phyloP scores from a whole-genome alignment of 2,113 vertebrate genomes.

The Cheilinus undulatus region DNA sequence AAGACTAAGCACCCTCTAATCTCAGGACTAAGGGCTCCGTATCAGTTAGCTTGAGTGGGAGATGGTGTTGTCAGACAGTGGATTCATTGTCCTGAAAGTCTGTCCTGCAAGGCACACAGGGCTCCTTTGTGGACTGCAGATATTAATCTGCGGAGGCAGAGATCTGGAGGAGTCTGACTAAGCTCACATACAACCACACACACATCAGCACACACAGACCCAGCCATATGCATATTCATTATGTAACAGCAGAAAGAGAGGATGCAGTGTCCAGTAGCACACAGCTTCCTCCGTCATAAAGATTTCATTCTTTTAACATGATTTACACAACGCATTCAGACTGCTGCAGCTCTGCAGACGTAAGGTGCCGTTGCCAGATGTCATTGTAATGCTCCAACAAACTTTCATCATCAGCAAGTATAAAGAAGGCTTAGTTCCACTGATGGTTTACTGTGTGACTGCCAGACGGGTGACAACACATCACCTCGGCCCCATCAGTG shows the following conservation, averaged over 20 bases:
- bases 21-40: conserved; percentile 42
- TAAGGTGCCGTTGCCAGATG: conserved; percentile 52
- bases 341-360: conserved; percentile 28
- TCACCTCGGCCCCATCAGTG: conserved; percentile 34
- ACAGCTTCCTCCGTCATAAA: conserved; percentile 33
- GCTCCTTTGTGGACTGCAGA: conserved; percentile 76
- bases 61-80: conserved; percentile 72
- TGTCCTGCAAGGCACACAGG: conserved; percentile 74
- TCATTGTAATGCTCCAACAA: conserved; percentile 29
- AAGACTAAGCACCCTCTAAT: conserved; percentile 41
- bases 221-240: conserved; percentile 68
- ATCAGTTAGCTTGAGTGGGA: conserved; percentile 61
- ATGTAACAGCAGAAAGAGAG: conserved; percentile 61
- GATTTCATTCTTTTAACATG: conserved; percentile 50
- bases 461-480: conserved; percentile 35
- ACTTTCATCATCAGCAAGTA: conserved; percentile 50
- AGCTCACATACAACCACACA: conserved; percentile 72
- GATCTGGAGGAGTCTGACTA: conserved; percentile 75
- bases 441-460: conserved; percentile 31
- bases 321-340: conserved; percentile 32
- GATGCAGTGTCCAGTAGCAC: conserved; percentile 44
- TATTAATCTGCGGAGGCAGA: conserved; percentile 79
- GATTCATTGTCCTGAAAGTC: conserved; percentile 73
- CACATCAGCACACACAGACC: conserved; percentile 51
- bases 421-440: conserved; percentile 53